Evolutionary conservation across 2,113 vertebrate genomes (phyloP).

Genomic region (Promerops cafer): DNA sequence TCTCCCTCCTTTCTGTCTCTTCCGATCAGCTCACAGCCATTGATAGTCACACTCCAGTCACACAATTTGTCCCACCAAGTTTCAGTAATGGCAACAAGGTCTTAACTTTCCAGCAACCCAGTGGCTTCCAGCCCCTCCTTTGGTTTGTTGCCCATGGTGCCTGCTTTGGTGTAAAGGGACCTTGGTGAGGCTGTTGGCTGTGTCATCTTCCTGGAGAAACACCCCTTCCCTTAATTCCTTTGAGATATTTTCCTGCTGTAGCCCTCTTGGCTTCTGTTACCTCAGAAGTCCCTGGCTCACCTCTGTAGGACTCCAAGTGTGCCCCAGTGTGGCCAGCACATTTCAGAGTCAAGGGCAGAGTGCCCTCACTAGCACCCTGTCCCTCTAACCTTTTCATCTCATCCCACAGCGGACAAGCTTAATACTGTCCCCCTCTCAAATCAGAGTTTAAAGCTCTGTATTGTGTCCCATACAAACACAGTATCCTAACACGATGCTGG

Average conservation of each 20-base stretch:
- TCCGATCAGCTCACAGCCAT: background rate
- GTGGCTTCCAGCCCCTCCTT: background rate
- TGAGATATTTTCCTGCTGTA: background rate
- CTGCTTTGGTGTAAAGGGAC: background rate
- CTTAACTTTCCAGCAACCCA: background rate
- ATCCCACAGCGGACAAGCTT: background rate
- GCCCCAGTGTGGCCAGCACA: background rate
- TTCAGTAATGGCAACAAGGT: background rate
- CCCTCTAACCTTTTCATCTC: background rate
- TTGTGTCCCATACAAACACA: background rate
- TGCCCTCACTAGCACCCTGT: background rate
- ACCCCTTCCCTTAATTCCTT: background rate
- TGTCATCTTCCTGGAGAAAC: background rate
- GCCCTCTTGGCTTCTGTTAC: background rate
- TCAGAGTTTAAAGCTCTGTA: background rate
- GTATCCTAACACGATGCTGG: background rate
- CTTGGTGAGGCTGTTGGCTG: background rate
- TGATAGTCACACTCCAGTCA: background rate
- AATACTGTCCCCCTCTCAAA: fast-evolving
- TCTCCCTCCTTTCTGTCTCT: background rate
- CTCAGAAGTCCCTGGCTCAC: background rate
- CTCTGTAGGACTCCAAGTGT: background rate
- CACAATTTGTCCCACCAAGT: background rate
- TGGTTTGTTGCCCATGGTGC: background rate
- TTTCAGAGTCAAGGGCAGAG: background rate